Conservation (phyloP, 2,113 vertebrate species). For the Eleginops maclovinus region DNA sequence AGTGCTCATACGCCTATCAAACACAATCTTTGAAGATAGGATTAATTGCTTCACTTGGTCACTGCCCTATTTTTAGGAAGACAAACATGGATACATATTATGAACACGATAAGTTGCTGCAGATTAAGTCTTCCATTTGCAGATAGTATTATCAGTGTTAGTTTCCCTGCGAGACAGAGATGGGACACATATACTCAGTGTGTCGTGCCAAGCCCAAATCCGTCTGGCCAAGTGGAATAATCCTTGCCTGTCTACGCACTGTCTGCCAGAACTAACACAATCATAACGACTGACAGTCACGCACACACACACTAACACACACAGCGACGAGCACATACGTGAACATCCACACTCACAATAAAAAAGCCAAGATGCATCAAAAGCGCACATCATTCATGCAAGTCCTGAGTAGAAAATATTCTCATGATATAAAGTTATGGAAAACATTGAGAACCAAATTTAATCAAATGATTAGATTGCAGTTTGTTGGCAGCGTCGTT, state of each 20-base stretch:
- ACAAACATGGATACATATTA: slow-evolving; percentile 51
- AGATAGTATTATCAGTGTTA: slow-evolving; percentile 70
- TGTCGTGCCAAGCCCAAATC: slow-evolving; percentile 66
- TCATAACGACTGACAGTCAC: slow-evolving; percentile 36
- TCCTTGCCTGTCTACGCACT: slow-evolving; percentile 56
- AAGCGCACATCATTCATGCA: not conserved
- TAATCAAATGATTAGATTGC: not conserved
- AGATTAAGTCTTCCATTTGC: slow-evolving; percentile 66
- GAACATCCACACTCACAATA: slow-evolving; percentile 1
- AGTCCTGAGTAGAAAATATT: not conserved
- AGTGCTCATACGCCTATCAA: slow-evolving; percentile 32
- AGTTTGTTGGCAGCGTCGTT: not conserved
- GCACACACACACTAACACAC: not conserved
- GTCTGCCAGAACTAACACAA: slow-evolving; percentile 57
- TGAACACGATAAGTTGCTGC: slow-evolving; percentile 55
- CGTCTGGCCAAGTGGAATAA: slow-evolving; percentile 75
- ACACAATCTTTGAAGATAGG: slow-evolving; percentile 43
- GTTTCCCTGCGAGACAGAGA: slow-evolving; percentile 41
- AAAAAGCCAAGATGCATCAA: slow-evolving; percentile 2
- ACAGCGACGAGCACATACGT: too few species aligned
- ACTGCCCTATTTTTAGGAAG: slow-evolving; percentile 58
- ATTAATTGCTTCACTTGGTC: slow-evolving; percentile 32
- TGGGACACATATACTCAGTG: slow-evolving; percentile 59
- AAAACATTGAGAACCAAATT: not conserved
- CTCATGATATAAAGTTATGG: not conserved